phyloP scores from a whole-genome alignment of 2,797 vertebrate genomes.

The Lateolabrax maculatus region DNA sequence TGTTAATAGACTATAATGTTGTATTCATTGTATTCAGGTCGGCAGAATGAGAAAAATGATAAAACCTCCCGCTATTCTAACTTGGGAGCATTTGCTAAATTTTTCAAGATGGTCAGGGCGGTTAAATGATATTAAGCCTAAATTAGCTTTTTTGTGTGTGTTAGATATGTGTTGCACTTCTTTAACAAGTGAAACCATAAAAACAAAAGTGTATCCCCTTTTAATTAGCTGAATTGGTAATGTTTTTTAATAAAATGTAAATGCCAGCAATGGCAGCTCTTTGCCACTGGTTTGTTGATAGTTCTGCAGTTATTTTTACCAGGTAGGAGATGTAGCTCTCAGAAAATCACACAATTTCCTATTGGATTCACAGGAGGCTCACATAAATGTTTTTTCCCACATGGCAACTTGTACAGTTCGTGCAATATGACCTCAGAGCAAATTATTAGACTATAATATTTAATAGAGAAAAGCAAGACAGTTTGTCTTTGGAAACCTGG shows the following conservation, averaged over 20 bases:
- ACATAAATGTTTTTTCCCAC: neutral
- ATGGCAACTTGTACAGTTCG: neutral
- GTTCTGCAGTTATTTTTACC: slow-evolving; percentile 15
- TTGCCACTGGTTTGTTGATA: slow-evolving; percentile 9
- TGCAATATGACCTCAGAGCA: slow-evolving; percentile 17
- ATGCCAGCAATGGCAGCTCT: slow-evolving; percentile 10
- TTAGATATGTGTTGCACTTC: slow-evolving; percentile 16
- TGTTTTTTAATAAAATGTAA: slow-evolving; percentile 17
- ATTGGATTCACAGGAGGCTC: neutral
- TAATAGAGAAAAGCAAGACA: slow-evolving; percentile 44
- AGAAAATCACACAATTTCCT: slow-evolving; percentile 19
- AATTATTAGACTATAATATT: slow-evolving; percentile 38
- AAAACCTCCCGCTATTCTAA: neutral
- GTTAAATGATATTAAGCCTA: neutral
- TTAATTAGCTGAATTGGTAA: slow-evolving; percentile 31
- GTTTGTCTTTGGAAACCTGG: slow-evolving; percentile 32
- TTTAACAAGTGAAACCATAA: slow-evolving; percentile 12
- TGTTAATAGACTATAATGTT: neutral
- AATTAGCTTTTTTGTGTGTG: slow-evolving; percentile 18
- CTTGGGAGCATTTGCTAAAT: slow-evolving; percentile 1
- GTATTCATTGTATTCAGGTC: neutral
- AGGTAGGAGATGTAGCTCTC: slow-evolving; percentile 9
- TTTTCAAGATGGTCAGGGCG: slow-evolving; percentile 3
- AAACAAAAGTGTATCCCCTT: slow-evolving; percentile 17
- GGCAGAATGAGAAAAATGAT: neutral